Conservation (phyloP, 2,113 vertebrate species). For the Oplegnathus fasciatus region DNA sequence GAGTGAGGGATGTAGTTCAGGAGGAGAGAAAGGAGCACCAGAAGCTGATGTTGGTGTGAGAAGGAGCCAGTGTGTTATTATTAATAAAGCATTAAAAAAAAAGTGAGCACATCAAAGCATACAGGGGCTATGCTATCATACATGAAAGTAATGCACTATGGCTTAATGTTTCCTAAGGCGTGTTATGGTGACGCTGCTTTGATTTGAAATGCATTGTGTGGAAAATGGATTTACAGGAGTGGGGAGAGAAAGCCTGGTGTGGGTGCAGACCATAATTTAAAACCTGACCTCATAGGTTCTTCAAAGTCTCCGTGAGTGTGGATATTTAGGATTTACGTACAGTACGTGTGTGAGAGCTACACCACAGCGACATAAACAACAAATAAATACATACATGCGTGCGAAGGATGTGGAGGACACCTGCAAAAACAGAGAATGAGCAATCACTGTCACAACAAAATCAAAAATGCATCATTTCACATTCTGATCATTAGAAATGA, state of each 20-base stretch:
- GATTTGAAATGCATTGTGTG: constrained; percentile 89
- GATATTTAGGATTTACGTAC: constrained; percentile 72
- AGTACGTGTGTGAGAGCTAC: constrained; percentile 44
- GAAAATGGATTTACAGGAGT: constrained; percentile 87
- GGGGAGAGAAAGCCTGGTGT: constrained; percentile 69
- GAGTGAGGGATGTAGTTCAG: constrained; percentile 63
- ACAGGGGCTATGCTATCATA: constrained; percentile 84
- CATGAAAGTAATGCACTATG: constrained; percentile 87
- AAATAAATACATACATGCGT: constrained; percentile 42
- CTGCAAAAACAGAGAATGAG: constrained; percentile 33
- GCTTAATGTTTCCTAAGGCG: constrained; percentile 88
- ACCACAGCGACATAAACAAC: constrained; percentile 58
- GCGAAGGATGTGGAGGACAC: constrained; percentile 3
- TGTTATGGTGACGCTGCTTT: constrained; percentile 84
- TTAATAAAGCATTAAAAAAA: constrained; percentile 86
- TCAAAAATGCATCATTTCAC: constrained; percentile 4
- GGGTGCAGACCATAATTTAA: constrained; percentile 84
- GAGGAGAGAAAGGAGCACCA: constrained; percentile 67
- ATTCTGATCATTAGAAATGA: constrained; percentile 44
- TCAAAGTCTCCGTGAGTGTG: constrained; percentile 82
- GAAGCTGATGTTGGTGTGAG: constrained; percentile 75
- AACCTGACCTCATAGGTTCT: constrained; percentile 85
- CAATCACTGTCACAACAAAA: constrained; percentile 30
- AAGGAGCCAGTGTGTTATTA: constrained; percentile 81
- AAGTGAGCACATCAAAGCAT: constrained; percentile 86